phyloP scores from a whole-genome alignment of 2,888 invertebrate genomes.

The Sepiola atlantica region DNA sequence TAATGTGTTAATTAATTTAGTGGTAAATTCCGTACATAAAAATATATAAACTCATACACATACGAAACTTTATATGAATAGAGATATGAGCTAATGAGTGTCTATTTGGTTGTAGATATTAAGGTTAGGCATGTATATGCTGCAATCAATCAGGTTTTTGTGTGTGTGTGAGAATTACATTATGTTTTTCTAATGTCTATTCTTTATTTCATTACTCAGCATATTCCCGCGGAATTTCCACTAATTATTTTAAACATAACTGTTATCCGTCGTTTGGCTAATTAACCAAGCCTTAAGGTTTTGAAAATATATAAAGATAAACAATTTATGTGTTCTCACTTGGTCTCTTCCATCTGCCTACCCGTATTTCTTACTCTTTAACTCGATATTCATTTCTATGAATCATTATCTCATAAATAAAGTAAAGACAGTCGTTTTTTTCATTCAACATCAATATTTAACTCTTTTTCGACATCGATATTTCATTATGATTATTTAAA shows the following conservation, averaged over 20 bases:
- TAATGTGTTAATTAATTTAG: too few species aligned
- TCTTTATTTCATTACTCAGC: neutral
- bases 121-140: neutral
- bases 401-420: too few species aligned
- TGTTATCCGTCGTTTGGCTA: neutral
- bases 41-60: neutral
- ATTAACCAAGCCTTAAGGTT: neutral
- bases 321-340: neutral
- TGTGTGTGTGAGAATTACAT: neutral
- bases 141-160: neutral
- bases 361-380: too few species aligned
- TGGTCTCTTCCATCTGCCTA: too few species aligned
- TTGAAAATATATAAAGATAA: neutral
- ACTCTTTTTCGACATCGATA: too few species aligned
- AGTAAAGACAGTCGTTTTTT: too few species aligned
- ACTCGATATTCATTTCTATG: too few species aligned
- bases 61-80: neutral
- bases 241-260: neutral
- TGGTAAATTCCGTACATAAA: neutral
- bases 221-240: neutral
- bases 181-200: neutral
- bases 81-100: neutral
- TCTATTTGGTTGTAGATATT: neutral
- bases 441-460: too few species aligned
- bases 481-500: too few species aligned